Conservation (phyloP, 2,113 vertebrate species). For the Pygathrix nemaeus region DNA sequence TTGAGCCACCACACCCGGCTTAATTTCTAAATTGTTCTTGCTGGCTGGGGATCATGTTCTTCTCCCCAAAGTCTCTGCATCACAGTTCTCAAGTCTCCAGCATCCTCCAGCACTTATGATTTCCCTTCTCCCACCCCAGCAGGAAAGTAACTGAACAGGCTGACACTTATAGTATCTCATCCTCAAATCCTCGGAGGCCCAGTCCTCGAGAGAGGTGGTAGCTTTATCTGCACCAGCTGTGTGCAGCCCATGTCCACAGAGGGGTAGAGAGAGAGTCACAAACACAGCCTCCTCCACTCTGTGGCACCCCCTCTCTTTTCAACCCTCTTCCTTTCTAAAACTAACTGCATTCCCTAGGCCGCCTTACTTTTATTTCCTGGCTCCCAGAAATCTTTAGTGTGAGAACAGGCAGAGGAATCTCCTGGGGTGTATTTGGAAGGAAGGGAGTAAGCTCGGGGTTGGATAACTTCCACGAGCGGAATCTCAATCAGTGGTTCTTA, state of each 20-base stretch:
- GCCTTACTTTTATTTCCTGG: slow-evolving; percentile 38
- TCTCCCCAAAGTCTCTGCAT: background rate
- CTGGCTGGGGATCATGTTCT: background rate
- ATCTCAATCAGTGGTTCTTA: slow-evolving; percentile 43
- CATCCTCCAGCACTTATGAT: background rate
- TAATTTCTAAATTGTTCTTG: slow-evolving; percentile 10
- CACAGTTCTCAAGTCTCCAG: background rate
- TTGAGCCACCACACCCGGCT: background rate
- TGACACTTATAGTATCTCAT: background rate
- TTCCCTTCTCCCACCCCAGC: background rate
- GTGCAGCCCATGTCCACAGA: background rate
- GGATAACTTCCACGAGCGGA: slow-evolving; percentile 53
- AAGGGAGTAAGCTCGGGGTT: slow-evolving; percentile 57
- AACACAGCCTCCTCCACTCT: background rate
- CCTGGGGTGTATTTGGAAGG: slow-evolving; percentile 69
- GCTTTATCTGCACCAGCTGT: background rate
- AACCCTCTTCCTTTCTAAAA: background rate
- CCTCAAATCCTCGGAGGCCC: background rate
- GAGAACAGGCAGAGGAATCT: slow-evolving; percentile 71
- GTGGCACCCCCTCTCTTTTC: background rate
- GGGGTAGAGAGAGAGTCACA: background rate
- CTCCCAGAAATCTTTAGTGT: slow-evolving; percentile 62
- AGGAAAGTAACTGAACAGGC: background rate
- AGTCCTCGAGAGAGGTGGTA: background rate
- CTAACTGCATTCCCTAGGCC: background rate